These are phyloP conservation scores for Sipha flava DNA, from an alignment of 1,140 invertebrate genomes.

Conservation along the genomic window DNA sequence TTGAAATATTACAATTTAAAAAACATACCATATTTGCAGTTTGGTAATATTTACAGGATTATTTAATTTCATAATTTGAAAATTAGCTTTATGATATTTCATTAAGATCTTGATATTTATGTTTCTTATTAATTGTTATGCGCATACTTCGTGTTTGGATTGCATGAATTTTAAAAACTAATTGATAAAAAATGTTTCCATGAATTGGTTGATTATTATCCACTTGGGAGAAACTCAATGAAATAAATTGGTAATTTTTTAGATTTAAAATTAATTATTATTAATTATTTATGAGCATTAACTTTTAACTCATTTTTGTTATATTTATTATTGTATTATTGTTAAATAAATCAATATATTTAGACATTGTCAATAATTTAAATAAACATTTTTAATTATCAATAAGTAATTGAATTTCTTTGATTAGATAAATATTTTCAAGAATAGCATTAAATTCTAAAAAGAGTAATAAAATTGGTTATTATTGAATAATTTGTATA, in stretches of 20 bases:
- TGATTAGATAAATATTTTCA: background rate
- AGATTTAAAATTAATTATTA: background rate
- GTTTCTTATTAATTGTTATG: slow-evolving; percentile 17
- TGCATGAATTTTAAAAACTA: background rate
- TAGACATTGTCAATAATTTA: background rate
- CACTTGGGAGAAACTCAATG: background rate
- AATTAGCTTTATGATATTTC: background rate
- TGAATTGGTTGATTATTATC: background rate
- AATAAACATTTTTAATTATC: background rate
- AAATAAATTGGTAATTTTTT: background rate
- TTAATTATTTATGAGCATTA: background rate
- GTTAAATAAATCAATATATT: no score
- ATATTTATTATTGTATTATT: no score
- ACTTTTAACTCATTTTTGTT: background rate
- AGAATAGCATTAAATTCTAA: background rate
- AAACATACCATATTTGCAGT: no score
- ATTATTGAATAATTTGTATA: background rate
- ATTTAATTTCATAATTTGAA: background rate
- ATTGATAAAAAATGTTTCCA: background rate
- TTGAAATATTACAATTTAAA: no score
- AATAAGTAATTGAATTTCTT: background rate
- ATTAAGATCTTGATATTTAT: background rate
- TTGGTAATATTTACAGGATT: background rate
- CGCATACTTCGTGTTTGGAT: slow-evolving; percentile 29
- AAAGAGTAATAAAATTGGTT: background rate